Conservation (phyloP, 2,888 invertebrate species). For the Drosophila leonis region DNA sequence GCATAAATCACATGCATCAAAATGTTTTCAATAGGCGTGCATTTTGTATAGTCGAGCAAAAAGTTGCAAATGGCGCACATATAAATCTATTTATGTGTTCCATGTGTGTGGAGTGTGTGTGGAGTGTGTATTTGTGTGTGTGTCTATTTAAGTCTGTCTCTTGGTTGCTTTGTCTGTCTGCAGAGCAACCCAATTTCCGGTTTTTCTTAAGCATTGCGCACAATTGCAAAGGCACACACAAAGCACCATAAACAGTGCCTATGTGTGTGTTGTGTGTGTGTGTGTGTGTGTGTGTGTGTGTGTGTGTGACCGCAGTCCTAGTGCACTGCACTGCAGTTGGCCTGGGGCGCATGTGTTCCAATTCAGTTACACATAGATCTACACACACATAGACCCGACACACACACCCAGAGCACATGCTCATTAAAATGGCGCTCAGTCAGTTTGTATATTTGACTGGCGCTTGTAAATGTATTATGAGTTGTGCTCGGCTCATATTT, state of each 20-base stretch:
- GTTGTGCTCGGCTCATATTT: constrained; percentile 64
- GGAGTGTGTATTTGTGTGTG: constrained; percentile 28
- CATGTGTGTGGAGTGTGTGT: constrained; percentile 10
- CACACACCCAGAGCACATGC: constrained; percentile 31
- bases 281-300: constrained; percentile 13
- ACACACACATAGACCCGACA: constrained; percentile 6
- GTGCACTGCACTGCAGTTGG: constrained; percentile 74
- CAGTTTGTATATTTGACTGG: constrained; percentile 41
- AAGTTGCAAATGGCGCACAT: constrained; percentile 61
- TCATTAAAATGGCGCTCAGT: constrained; percentile 78
- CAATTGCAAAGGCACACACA: constrained; percentile 65
- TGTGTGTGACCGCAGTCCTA: constrained; percentile 59
- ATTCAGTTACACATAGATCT: constrained; percentile 23
- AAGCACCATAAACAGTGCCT: constrained; percentile 42
- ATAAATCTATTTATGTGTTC: constrained; percentile 65
- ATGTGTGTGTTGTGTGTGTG: constrained; percentile 13
- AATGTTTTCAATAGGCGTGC: constrained; percentile 70
- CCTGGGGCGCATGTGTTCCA: constrained; percentile 15
- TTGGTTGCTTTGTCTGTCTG: constrained; percentile 63
- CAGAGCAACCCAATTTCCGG: constrained; percentile 81
- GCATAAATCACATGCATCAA: constrained; percentile 77
- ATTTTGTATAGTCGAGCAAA: constrained; percentile 50
- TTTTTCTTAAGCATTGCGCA: constrained; percentile 80
- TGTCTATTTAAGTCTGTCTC: constrained; percentile 53
- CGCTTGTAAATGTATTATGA: constrained; percentile 68